Percentiles rank a stretch among this genome's conserved stretches.
Conservation (phyloP, 2,797 vertebrate species). For the Eulemur mongoz region DNA sequence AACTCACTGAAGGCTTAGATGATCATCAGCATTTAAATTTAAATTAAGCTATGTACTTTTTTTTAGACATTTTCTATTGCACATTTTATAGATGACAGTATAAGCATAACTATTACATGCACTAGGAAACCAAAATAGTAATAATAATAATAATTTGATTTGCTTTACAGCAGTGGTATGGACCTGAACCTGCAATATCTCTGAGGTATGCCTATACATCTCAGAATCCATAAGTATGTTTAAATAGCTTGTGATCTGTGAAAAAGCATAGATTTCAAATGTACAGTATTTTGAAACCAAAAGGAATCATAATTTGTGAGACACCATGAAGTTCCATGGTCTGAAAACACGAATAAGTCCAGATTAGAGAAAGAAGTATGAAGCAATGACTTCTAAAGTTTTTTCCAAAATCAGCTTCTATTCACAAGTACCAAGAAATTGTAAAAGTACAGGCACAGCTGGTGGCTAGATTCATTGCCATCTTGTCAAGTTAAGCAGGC, state of each 20-base stretch:
- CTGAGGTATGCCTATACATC: background rate
- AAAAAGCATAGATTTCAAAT: constrained; percentile 19
- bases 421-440: background rate
- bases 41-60: background rate
- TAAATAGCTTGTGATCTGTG: background rate
- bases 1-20: background rate
- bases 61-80: background rate
- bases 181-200: background rate
- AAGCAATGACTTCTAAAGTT: background rate
- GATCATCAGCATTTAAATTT: background rate
- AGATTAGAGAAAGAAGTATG: background rate
- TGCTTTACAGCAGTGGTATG: background rate
- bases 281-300: background rate
- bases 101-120: background rate
- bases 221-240: background rate
- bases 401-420: constrained; percentile 3
- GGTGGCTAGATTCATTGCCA: background rate
- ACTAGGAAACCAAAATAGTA: background rate
- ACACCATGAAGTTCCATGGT: background rate
- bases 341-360: background rate
- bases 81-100: background rate
- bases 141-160: background rate
- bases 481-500: background rate
- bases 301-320: background rate
- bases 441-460: background rate